Evolutionary conservation across 1,140 invertebrate genomes (phyloP), one percentile per base, ranked within the genome.

Genomic region (Ptiloglossa arizonensis): DNA sequence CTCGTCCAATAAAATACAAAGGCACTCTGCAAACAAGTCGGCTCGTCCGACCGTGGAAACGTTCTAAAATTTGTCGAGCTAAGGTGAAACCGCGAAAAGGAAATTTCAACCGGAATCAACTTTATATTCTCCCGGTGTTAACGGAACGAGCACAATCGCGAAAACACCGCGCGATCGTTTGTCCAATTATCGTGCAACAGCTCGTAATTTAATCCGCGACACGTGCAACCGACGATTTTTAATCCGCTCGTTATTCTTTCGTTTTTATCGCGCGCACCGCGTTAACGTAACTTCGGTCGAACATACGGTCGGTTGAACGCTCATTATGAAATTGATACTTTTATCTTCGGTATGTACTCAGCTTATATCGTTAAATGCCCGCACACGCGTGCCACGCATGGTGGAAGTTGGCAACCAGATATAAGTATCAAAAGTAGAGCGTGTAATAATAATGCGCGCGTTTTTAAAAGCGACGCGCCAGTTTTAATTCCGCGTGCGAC

Each of bases 281-380:
- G 50, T 9, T 44, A 62, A 50, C 56, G 41, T 48, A 57, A 69
- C n/a, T 69, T 76, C 13, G 13, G n/a, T 27, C 0, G 52, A 15
- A 22, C 22, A 62, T 22, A 50, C 46, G n/a, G 19, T 46, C 59
- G 35, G 27, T 17, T 19, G 59, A 17, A n/a, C 64, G 32, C 15
- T 69, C 50, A 69, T 50, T 69, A 76, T 69, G 73, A 76, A 76
- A 76, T 76, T 68, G 66, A 69, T 75, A 68, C 63, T 57, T 68
- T 69, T 76, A 69, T 76, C 73, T 69, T 35, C 24, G 24, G 41
- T 44, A 29, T 68, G 64, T 75, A 59, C 27, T 8, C 29, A 32
- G 41, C 56, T 46, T 74, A 32, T 66, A 74, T 74, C 72, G 41
- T 56, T 35, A 15, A 75, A 59, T 46, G 41, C 44, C 15, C 46